A percentile compares a stretch with the other conserved stretches of the same genome.
These are phyloP conservation scores for Perccottus glenii DNA, from an alignment of 2,113 vertebrate species.

Conservation along the genomic window DNA sequence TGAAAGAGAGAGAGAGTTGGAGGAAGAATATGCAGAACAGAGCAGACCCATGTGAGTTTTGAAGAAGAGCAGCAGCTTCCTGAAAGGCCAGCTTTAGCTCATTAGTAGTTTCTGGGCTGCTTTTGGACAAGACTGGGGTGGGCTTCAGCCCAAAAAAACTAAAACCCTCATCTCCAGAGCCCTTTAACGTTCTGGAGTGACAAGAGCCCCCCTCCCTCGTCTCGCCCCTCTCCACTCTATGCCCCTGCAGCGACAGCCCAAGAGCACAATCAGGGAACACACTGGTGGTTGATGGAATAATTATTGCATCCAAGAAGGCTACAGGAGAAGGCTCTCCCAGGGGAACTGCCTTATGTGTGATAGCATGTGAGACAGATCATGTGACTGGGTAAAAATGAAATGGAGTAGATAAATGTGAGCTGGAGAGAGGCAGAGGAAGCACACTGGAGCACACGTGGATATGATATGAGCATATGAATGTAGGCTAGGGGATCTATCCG, in stretches of 20 bases:
- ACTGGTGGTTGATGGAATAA: conserved; percentile 87
- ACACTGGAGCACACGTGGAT: conserved; percentile 46
- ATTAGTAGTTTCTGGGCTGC: conserved; percentile 72
- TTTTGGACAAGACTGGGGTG: conserved; percentile 58
- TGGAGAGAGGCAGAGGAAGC: conserved; percentile 43
- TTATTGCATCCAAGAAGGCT: conserved; percentile 84
- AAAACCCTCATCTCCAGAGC: conserved; percentile 25
- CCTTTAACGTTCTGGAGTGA: conserved; percentile 76
- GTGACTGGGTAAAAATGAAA: conserved; percentile 56
- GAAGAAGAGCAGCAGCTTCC: conserved; percentile 51
- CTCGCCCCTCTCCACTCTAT: conserved; percentile 32
- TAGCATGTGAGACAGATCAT: conserved; percentile 68
- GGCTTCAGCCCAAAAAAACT: conserved; percentile 57
- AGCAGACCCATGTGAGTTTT: conserved; percentile 37
- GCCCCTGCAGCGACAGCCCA: conserved; percentile 82
- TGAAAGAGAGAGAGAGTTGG: conserved; percentile 8
- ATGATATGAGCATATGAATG: too few species aligned
- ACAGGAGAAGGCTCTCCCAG: conserved; percentile 76
- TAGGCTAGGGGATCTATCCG: conserved; percentile 39
- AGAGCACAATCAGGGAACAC: conserved; percentile 86
- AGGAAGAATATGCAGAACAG: conserved; percentile 10
- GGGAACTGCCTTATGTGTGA: conserved; percentile 76
- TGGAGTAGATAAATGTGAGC: conserved; percentile 68
- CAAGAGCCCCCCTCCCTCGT: conserved; percentile 49
- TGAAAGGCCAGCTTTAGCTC: conserved; percentile 62